phyloP scores from a whole-genome alignment of 2,888 invertebrate species.

The Heliconius ethilla region DNA sequence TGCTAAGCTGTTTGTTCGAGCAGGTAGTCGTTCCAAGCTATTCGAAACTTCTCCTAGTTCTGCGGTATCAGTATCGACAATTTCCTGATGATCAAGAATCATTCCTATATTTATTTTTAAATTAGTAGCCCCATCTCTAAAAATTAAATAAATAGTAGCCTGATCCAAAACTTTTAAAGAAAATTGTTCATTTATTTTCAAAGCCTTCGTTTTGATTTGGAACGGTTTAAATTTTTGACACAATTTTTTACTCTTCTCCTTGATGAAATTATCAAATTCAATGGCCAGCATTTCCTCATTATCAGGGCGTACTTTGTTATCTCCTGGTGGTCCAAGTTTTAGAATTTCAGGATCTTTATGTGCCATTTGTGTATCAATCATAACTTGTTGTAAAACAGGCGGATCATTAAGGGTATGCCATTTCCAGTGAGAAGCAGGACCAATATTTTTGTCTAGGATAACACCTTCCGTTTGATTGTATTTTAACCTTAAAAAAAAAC shows the following conservation, averaged over 20 bases:
- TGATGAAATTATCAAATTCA: constrained; percentile 73
- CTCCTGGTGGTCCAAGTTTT: constrained; percentile 55
- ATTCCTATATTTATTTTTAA: constrained; percentile 74
- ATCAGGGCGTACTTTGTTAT: constrained; percentile 53
- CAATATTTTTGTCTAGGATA: constrained; percentile 66
- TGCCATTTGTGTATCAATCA: constrained; percentile 72
- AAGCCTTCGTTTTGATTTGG: constrained; percentile 75
- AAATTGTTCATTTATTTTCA: constrained; percentile 75
- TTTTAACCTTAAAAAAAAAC: constrained; percentile 60
- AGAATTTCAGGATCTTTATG: constrained; percentile 69
- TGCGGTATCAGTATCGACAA: constrained; percentile 65
- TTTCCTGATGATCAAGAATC: constrained; percentile 79
- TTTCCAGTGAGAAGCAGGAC: constrained; percentile 74
- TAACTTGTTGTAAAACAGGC: constrained; percentile 73
- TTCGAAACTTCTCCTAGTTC: constrained; percentile 55
- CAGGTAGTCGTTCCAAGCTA: constrained; percentile 51
- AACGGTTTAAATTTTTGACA: constrained; percentile 70
- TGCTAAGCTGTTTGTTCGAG: constrained; percentile 66
- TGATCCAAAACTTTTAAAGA: constrained; percentile 72
- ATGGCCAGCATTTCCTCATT: constrained; percentile 75
- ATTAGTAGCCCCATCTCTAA: constrained; percentile 67
- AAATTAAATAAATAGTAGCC: constrained; percentile 68
- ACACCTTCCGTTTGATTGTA: constrained; percentile 79
- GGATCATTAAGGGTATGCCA: constrained; percentile 77
- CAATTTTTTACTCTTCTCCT: constrained; percentile 71